Conservation (phyloP, 2,113 vertebrate species). For the Elephas maximus region DNA sequence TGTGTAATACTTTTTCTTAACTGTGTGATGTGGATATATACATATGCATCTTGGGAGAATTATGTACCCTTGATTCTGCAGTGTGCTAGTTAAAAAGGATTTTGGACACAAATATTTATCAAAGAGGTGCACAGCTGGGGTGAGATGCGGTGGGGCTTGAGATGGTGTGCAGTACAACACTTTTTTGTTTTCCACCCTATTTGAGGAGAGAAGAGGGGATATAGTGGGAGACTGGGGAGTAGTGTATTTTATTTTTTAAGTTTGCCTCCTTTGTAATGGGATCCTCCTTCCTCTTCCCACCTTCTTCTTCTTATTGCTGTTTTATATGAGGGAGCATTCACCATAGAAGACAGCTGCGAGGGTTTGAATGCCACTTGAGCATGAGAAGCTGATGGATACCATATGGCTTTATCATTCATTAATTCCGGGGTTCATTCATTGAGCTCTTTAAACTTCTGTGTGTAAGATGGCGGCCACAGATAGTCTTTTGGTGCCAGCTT, state of each 20-base stretch:
- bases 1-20: not conserved
- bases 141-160: not conserved
- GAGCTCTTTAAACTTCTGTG: slow-evolving; percentile 87
- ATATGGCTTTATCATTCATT: slow-evolving; percentile 88
- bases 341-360: slow-evolving; percentile 84
- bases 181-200: not conserved
- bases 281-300: not conserved
- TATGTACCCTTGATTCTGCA: not conserved
- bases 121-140: not conserved
- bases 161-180: not conserved
- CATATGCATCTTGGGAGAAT: not conserved
- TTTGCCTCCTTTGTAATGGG: not conserved
- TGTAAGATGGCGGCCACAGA: slow-evolving; percentile 86
- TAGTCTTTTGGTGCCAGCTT: slow-evolving; percentile 88
- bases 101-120: not conserved
- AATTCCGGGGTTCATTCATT: slow-evolving; percentile 88
- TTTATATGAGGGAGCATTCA: slow-evolving; percentile 79
- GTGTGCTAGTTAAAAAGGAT: not conserved
- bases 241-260: slow-evolving; percentile 63
- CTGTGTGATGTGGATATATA: not conserved
- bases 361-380: slow-evolving; percentile 81
- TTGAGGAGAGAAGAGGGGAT: not conserved
- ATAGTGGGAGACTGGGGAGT: slow-evolving; percentile 57
- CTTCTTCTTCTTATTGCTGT: not conserved
- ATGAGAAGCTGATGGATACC: slow-evolving; percentile 83